Conservation (phyloP, 1,140 invertebrate genomes). For the Apocrypta bakeri region DNA sequence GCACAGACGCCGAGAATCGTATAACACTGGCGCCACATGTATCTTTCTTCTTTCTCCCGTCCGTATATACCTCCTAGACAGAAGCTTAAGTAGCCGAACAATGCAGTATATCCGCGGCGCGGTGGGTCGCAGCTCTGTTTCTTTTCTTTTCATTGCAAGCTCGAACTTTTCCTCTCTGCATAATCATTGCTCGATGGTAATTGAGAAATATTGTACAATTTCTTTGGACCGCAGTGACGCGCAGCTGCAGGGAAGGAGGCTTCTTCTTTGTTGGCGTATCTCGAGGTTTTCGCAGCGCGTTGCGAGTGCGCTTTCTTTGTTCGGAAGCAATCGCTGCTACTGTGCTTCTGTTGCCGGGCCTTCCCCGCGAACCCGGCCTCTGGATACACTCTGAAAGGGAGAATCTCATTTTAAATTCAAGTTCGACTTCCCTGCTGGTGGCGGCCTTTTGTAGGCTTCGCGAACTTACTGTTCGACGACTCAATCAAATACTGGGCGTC, state of each 20-base stretch:
- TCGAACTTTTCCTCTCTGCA: too few relatives aligned
- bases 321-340: constrained; percentile 21
- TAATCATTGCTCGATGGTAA: too few relatives aligned
- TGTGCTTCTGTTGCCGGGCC: neutral
- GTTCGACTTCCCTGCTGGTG: constrained; percentile 21
- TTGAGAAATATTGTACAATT: too few relatives aligned
- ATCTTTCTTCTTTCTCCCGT: neutral
- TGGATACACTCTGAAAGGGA: constrained; percentile 34
- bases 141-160: constrained; percentile 10
- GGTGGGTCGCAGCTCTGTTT: too few relatives aligned
- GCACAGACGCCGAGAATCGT: constrained; percentile 20
- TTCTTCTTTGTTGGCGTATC: neutral
- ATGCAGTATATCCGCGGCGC: neutral
- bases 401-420: constrained; percentile 45
- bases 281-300: constrained; percentile 6
- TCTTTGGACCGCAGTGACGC: too few relatives aligned
- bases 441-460: constrained; percentile 17
- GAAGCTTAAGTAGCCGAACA: constrained; percentile 8
- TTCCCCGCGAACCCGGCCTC: neutral
- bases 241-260: neutral
- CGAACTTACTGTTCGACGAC: constrained; percentile 32
- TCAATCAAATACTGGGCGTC: constrained; percentile 35
- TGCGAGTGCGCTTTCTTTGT: constrained; percentile 41
- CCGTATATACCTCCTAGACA: neutral
- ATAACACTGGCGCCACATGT: constrained; percentile 12